A percentile compares a stretch with the other conserved stretches of the same genome.
phyloP scores from a whole-genome alignment of 1,140 invertebrate species.

The Paralvinella palmiformis region DNA sequence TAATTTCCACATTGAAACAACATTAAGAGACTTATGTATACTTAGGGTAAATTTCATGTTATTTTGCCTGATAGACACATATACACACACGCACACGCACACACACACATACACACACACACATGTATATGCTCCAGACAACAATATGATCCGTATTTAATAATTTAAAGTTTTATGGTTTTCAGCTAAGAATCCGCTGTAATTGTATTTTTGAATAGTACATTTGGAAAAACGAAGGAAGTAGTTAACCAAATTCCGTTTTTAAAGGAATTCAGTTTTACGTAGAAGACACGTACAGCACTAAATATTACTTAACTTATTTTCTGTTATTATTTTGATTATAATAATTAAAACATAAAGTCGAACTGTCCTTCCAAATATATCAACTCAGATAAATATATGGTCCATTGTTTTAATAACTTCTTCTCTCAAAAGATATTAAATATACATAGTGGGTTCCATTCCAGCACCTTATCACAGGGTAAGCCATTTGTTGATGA shows the following conservation, averaged over 20 bases:
- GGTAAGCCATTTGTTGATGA: too few relatives aligned
- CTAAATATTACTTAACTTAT: not conserved
- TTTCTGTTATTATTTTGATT: too few relatives aligned
- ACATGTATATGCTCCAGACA: not conserved
- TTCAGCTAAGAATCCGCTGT: not conserved
- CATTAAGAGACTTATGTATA: not conserved
- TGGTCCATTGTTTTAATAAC: too few relatives aligned
- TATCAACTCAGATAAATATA: too few relatives aligned
- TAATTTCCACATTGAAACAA: not conserved
- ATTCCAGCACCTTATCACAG: too few relatives aligned
- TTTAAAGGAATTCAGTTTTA: not conserved
- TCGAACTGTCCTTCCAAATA: too few relatives aligned
- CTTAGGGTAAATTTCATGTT: not conserved
- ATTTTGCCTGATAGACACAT: not conserved
- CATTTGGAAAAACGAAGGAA: not conserved
- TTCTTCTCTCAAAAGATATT: too few relatives aligned
- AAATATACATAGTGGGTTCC: too few relatives aligned
- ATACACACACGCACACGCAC: not conserved
- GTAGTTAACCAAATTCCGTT: not conserved
- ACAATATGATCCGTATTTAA: not conserved
- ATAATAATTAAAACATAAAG: too few relatives aligned
- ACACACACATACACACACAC: not conserved
- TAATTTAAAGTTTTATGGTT: not conserved
- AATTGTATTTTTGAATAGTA: not conserved
- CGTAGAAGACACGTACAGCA: not conserved